Evolutionary conservation across 2,797 vertebrate genomes (phyloP), one percentile per base, ranked within the genome.

Genomic region (Danio jaintianensis): DNA sequence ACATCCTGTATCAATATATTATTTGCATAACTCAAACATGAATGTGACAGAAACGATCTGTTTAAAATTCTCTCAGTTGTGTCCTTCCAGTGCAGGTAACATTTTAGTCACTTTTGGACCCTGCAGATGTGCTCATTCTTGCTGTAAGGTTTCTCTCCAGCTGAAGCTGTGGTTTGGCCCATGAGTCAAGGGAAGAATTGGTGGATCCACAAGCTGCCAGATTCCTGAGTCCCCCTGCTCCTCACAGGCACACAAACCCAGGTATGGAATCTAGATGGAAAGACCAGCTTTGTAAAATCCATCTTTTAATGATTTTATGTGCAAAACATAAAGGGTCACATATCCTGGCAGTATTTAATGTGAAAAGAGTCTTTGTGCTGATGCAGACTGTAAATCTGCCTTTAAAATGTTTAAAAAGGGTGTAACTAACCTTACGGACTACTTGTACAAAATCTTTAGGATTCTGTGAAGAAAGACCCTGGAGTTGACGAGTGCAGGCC

Each of bases 401-500:
- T 1, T 29, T 43, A 10, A 8, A 56, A 36, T 16, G 9, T 69
- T 52, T 69, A 4, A 69, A 69, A 16, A 82, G 36, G 15, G 9
- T 42, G 9, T 22, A 55, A 72, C 89, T 81, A 83, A 98, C 98
- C 96, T 99, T 99, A 85, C 98, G 91, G 84, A 99, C 98, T 87
- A 99, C 96, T 92, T 99, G 98, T 52, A 99, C 95, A 64, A 99
- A 99, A 89, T 99, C 98, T 95, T 99, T 99, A 89, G 97, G 94
- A 90, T 96, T 99, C 89, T 97, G 96, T 0, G 96, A 96, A 0
- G 92, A 96, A 52, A 98, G 95, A 70, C 97, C 98, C 80, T 97
- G 97, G 69, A 99, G 96, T 55, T 99, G 97, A 83, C 97, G 97
- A 83, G 97, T 99, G 59, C 97, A 99, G 0, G 96, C 97, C 90